These are phyloP conservation scores for Cydia amplana DNA, from an alignment of 1,140 invertebrate genomes.

Conservation along the genomic window DNA sequence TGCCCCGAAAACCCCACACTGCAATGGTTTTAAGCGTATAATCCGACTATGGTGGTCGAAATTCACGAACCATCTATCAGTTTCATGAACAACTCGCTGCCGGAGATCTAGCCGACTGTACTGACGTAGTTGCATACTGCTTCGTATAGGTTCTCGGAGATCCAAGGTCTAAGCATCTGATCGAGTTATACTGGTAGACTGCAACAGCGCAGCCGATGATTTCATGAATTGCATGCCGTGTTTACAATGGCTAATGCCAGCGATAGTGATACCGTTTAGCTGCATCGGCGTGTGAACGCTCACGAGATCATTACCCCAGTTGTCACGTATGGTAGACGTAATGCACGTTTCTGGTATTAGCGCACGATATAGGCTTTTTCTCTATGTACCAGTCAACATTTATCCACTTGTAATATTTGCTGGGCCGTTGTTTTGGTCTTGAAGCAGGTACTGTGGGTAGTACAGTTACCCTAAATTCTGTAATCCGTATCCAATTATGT, in stretches of 20 bases:
- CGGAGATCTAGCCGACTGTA: too few relatives aligned
- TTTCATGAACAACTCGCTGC: too few relatives aligned
- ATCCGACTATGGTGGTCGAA: too few relatives aligned
- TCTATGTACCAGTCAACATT: neutral
- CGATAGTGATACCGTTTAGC: conserved; percentile 18
- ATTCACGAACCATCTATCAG: too few relatives aligned
- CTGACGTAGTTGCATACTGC: too few relatives aligned
- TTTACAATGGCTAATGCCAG: conserved; percentile 11
- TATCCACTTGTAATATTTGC: neutral
- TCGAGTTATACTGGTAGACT: neutral
- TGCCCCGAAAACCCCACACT: too few relatives aligned
- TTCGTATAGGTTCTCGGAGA: too few relatives aligned
- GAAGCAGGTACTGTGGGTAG: neutral
- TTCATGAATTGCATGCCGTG: neutral
- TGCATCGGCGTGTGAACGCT: conserved; percentile 6
- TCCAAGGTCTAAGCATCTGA: too few relatives aligned
- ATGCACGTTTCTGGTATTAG: neutral
- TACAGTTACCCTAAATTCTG: too few relatives aligned
- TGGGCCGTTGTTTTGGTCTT: neutral
- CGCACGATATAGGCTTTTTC: neutral
- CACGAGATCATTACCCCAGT: conserved; percentile 6
- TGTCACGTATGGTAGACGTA: conserved; percentile 13
- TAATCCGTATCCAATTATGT: too few relatives aligned
- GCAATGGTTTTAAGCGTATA: too few relatives aligned
- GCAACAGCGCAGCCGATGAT: neutral